These are phyloP conservation scores for Takifugu bimaculatus DNA, from an alignment of 2,113 vertebrate genomes.

Conservation along the genomic window DNA sequence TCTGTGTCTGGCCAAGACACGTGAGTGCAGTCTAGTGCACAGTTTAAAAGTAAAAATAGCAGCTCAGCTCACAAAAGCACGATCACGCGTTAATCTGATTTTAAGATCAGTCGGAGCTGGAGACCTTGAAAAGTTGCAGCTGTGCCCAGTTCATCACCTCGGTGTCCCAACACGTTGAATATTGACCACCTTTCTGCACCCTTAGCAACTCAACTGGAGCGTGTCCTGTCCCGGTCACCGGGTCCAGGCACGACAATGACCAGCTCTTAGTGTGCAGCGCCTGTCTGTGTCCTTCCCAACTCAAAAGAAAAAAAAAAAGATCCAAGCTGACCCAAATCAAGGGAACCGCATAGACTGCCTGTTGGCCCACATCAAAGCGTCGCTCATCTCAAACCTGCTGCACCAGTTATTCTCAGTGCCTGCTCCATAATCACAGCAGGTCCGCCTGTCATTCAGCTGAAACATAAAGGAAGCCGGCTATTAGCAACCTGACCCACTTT, in stretches of 20 bases:
- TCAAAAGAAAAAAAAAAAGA: slow-evolving; percentile 6
- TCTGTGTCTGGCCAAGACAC: not conserved
- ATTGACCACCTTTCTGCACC: slow-evolving; percentile 21
- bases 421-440: slow-evolving; percentile 37
- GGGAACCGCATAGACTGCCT: slow-evolving; percentile 18
- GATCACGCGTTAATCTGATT: not conserved
- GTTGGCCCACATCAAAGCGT: slow-evolving; percentile 37
- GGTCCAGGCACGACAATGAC: slow-evolving; percentile 37
- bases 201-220: slow-evolving; percentile 39
- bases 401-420: slow-evolving; percentile 20
- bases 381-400: slow-evolving; percentile 45
- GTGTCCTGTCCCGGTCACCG: slow-evolving; percentile 27
- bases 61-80: not conserved
- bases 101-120: not conserved
- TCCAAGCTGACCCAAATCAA: slow-evolving; percentile 34
- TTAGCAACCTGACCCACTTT: slow-evolving; percentile 76
- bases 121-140: not conserved
- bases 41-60: not conserved
- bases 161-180: slow-evolving; percentile 21
- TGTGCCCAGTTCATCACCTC: slow-evolving; percentile 10
- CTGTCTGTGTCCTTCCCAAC: slow-evolving; percentile 18
- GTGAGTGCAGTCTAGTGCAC: too few relatives aligned
- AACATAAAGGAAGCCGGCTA: slow-evolving; percentile 61
- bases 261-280: slow-evolving; percentile 29
- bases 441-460: slow-evolving; percentile 47